These are phyloP conservation scores for Urocolius indicus DNA, from an alignment of 2,113 vertebrate species.

Conservation along the genomic window DNA sequence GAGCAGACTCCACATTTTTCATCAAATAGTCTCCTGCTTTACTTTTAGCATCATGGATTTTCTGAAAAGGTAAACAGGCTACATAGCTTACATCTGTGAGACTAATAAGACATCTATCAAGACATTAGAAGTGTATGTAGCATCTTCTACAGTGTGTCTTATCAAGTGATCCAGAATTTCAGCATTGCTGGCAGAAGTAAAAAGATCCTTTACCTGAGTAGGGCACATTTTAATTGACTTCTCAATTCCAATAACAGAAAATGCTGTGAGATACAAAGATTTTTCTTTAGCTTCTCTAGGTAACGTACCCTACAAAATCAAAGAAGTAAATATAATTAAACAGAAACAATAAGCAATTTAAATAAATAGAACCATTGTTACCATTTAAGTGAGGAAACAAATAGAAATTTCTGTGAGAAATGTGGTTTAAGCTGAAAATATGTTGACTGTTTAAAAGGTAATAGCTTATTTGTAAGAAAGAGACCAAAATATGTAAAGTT, in stretches of 20 bases:
- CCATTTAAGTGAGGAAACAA: not conserved
- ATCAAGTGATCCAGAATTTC: not conserved
- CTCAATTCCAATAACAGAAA: constrained; percentile 84
- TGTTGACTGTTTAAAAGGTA: not conserved
- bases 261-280: constrained; percentile 87
- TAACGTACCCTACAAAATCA: constrained; percentile 71
- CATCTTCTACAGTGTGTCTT: not conserved
- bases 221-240: constrained; percentile 76
- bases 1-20: constrained; percentile 61
- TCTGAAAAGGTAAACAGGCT: constrained; percentile 72
- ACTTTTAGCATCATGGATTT: constrained; percentile 72
- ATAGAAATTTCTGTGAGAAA: not conserved
- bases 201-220: constrained; percentile 71
- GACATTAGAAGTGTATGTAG: fast-evolving
- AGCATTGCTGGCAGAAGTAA: not conserved
- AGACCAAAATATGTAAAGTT: not conserved
- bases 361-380: not conserved
- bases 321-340: not conserved
- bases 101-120: not conserved
- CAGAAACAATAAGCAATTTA: not conserved
- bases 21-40: constrained; percentile 80
- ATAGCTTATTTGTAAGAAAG: not conserved
- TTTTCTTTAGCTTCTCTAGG: constrained; percentile 74
- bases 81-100: not conserved
- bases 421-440: not conserved